Base-by-base conservation (phyloP, 37 sponge, comb jelly and placozoan genomes). In the Tethya wilhelma region DNA sequence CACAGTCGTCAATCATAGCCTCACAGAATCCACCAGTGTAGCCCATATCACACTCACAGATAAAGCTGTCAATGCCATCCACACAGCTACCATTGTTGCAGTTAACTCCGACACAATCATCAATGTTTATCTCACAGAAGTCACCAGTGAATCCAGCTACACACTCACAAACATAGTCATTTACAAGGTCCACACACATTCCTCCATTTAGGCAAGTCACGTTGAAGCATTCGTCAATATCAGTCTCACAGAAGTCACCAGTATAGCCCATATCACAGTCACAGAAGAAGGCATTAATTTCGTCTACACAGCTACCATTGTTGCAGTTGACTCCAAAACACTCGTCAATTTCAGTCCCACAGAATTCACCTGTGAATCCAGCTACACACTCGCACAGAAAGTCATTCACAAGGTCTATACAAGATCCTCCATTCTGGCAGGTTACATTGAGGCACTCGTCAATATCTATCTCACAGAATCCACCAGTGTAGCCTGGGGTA, bases 341-440 rank as follows among this genome's bases (percentile, higher is more conserved):
- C 43, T 89, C 90, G 44, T 89, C 84, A 29, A 89, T 82, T 38
- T 79, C 53, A 0, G 34, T 29, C 26, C 71, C 79, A 75, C 96
- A 95, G 19, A 39, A 3, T 1, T 32, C 69, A 17, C 90, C 92
- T 23, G 70, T 81, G 45, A 46, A 87, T 26, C 88, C 84, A 57
- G 53, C 37, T n/a, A 57, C 73, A 78, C 96, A 95, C 8, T 26
- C 2, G 63, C 96, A 95, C 38, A 5, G n/a, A 53, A 56, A 91
- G 0, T 23, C 56, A 2, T 42, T 44, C 0, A 73, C 29, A 19
- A 38, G 40, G 60, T 90, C 84, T 4, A 36, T 39, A 56, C 94
- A 90, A 0, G 71, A 60, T 20, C 55, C 79, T 25, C 33, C 45
- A 70, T 70, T 70, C 29, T 23, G 30, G 38, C 79, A 79, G 5